Conservation (phyloP, 2,888 invertebrate species). For the Tromatobia lineatoria region DNA sequence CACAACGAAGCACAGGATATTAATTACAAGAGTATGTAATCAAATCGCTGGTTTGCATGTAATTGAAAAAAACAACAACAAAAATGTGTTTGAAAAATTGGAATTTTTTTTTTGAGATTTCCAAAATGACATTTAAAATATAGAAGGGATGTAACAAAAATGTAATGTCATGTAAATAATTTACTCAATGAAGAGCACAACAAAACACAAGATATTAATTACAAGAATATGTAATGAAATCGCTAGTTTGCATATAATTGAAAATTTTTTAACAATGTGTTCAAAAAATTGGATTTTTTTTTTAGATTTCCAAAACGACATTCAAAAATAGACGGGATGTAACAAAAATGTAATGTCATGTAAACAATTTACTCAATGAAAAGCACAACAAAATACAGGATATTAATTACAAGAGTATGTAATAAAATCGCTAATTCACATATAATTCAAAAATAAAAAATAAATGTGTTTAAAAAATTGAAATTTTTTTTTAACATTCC, state of each 20-base stretch:
- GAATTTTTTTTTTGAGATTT: too few relatives aligned
- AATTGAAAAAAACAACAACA: slow-evolving; percentile 15
- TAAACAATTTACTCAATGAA: slow-evolving; percentile 60
- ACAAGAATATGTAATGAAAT: slow-evolving; percentile 51
- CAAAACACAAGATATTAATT: slow-evolving; percentile 50
- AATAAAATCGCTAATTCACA: slow-evolving; percentile 40
- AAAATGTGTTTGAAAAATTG: too few relatives aligned
- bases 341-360: too few relatives aligned
- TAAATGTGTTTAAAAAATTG: too few relatives aligned
- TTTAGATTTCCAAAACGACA: too few relatives aligned
- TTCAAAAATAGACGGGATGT: too few relatives aligned
- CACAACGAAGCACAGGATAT: slow-evolving; percentile 37
- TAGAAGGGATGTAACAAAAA: too few relatives aligned
- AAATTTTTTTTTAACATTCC: too few relatives aligned
- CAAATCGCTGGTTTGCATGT: slow-evolving; percentile 30
- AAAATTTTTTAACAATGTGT: too few relatives aligned
- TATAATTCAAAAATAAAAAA: slow-evolving; percentile 14
- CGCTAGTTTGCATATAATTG: slow-evolving; percentile 23
- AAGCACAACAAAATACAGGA: slow-evolving; percentile 35
- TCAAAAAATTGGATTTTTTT: too few relatives aligned
- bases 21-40: slow-evolving; percentile 55
- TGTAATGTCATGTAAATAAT: slow-evolving; percentile 36
- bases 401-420: slow-evolving; percentile 54
- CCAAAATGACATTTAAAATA: too few relatives aligned
- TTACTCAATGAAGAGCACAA: slow-evolving; percentile 54